Base-by-base conservation (phyloP, 2,888 invertebrate species). In the Morpho achilles region DNA sequence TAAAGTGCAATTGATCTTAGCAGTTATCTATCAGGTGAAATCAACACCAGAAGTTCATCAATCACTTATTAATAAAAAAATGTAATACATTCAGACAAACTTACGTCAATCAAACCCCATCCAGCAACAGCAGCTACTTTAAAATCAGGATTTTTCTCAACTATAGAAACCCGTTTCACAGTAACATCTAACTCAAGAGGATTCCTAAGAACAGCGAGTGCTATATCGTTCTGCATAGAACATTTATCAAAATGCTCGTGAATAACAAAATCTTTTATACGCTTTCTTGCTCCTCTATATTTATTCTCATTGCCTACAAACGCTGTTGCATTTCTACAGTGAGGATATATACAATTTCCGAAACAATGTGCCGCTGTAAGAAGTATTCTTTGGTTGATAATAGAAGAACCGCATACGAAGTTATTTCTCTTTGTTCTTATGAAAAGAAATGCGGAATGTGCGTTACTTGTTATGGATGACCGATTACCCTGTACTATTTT, bases 321-420 rank as follows among this genome's bases (percentile, higher is more conserved):
- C 2, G 23, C 51, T 7, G 16, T 41, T 10, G 16, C 41, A 8
- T 9, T 50, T 42, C 0, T 22, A n/a, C 43, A 51, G n/a, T 7
- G 6, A 8, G 9, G 9, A 9, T 43, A 9, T 1, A 3, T 53
- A 43, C 70, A 70, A 0, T 49, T 60, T 0, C 67, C 67, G 0
- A 76, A 54, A 45, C 79, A 79, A 59, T 79, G 79, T 0, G 69
- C 77, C 3, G 77, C 79, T 2, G 77, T 71, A 3, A 79, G 45
- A 0, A 73, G 51, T 7, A 77, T 58, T 4, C 57, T 60, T 56
- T 77, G 74, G 54, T 74, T 76, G 4, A 77, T 5, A 42, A 77
- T 70, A 0, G 77, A 77, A 0, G 71, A 64, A 0, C 77, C 76
- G 54, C 77, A 79, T 22, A 67, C 53, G 47, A 52, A 70, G 5